These are phyloP conservation scores for Mastigias papua DNA, from an alignment of 30 jellyfish, hydroid and myxozoan genomes.

Conservation along the genomic window DNA sequence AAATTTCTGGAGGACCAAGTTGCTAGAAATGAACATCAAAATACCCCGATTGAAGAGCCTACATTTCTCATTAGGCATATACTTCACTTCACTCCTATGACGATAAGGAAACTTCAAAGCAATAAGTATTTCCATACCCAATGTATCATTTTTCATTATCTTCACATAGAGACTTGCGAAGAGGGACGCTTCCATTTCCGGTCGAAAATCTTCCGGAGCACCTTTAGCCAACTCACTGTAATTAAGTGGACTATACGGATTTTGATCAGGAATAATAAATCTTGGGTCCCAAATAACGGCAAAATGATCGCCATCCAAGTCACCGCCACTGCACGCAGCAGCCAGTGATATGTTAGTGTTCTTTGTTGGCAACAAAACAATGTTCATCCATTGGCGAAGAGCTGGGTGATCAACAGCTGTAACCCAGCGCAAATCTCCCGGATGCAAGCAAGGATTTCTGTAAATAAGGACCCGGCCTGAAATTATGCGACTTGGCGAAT, in stretches of 20 bases:
- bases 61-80: too few relatives aligned
- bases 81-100: too few relatives aligned
- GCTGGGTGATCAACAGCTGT: constrained; percentile 61
- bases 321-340: constrained; percentile 91
- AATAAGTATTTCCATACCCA: constrained; percentile 40
- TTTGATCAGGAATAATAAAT: constrained; percentile 50
- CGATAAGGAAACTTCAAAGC: too few relatives aligned
- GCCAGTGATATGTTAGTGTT: constrained; percentile 59
- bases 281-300: constrained; percentile 88
- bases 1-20: too few relatives aligned
- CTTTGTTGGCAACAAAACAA: constrained; percentile 72
- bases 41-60: too few relatives aligned
- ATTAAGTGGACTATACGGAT: constrained; percentile 28
- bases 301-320: constrained; percentile 91
- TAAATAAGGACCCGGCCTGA: constrained; percentile 65
- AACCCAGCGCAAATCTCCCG: constrained; percentile 88
- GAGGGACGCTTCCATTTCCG: constrained; percentile 22
- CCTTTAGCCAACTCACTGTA: constrained; percentile 58
- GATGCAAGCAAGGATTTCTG: constrained; percentile 90
- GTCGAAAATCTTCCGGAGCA: constrained; percentile 41
- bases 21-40: too few relatives aligned
- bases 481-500: constrained; percentile 10
- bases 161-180: constrained; percentile 62
- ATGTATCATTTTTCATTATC: constrained; percentile 61
- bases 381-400: constrained; percentile 57